Conservation (phyloP, 2,113 vertebrate genomes). For the Ochotona curzoniae region DNA sequence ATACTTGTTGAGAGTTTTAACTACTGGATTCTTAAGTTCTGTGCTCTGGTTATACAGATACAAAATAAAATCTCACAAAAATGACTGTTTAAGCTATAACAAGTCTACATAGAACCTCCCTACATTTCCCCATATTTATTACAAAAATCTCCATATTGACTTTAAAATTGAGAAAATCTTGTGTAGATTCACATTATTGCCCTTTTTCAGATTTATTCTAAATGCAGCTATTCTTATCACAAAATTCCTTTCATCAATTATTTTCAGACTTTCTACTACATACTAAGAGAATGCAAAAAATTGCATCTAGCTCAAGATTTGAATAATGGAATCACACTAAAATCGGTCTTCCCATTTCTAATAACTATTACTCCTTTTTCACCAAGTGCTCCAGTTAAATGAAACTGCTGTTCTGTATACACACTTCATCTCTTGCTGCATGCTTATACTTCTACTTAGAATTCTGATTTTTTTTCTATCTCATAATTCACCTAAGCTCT, state of each 20-base stretch:
- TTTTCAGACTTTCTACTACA: background rate
- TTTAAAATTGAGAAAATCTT: background rate
- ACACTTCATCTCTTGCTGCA: rapidly evolving
- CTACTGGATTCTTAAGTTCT: background rate
- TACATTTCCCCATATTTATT: background rate
- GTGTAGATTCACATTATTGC: background rate
- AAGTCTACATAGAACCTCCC: background rate
- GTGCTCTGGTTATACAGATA: background rate
- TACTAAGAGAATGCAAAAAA: background rate
- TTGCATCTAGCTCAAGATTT: background rate
- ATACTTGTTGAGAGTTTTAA: background rate
- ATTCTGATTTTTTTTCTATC: background rate
- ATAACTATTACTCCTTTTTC: background rate
- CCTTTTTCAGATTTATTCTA: background rate
- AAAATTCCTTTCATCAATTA: background rate
- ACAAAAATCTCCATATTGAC: background rate
- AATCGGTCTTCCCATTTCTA: background rate
- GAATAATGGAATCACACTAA: background rate
- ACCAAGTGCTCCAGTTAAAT: background rate
- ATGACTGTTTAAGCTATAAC: background rate
- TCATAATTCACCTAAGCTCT: background rate
- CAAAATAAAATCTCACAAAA: background rate
- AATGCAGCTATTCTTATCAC: background rate
- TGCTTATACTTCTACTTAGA: background rate
- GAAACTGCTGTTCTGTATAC: background rate